phyloP scores from a whole-genome alignment of 2,888 invertebrate genomes.

The Mimachlamys varia region DNA sequence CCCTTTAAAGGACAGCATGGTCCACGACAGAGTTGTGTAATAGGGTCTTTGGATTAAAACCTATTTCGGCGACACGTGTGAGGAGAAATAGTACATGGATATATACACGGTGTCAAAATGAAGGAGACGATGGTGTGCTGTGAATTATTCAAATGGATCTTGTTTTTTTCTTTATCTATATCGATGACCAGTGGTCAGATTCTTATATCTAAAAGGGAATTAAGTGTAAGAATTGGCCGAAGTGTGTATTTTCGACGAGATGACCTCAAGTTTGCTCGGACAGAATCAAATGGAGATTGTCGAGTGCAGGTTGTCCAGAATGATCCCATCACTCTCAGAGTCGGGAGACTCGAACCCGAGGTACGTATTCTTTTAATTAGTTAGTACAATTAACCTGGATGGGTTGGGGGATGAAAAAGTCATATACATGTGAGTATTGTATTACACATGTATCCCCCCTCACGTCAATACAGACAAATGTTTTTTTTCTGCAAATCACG shows the following conservation, averaged over 20 bases:
- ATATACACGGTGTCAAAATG: not conserved
- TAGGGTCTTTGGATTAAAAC: not conserved
- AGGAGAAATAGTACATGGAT: slow-evolving; percentile 9
- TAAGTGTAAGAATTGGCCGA: slow-evolving; percentile 75
- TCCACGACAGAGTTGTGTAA: not conserved
- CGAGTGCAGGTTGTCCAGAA: slow-evolving; percentile 77
- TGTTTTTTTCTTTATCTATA: not conserved
- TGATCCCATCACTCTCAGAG: slow-evolving; percentile 79
- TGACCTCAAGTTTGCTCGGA: slow-evolving; percentile 69
- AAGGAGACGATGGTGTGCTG: not conserved
- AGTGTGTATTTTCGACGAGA: slow-evolving; percentile 72
- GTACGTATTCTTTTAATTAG: slow-evolving; percentile 64
- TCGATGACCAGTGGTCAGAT: slow-evolving; percentile 56
- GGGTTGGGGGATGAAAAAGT: too few relatives aligned
- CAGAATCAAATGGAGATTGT: slow-evolving; percentile 72
- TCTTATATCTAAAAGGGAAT: slow-evolving; percentile 66
- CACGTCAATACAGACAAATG: too few relatives aligned
- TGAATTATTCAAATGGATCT: slow-evolving; percentile 34
- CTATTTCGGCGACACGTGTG: not conserved
- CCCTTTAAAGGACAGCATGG: slow-evolving; percentile 13
- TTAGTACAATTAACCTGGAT: not conserved
- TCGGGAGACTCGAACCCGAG: slow-evolving; percentile 78
- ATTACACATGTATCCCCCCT: too few relatives aligned
- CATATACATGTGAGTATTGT: too few relatives aligned
- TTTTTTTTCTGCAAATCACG: too few relatives aligned